Percentiles rank a stretch among this genome's conserved stretches.
Conservation (phyloP, 92 coral and sea anemone species). For the Porites cylindrica region DNA sequence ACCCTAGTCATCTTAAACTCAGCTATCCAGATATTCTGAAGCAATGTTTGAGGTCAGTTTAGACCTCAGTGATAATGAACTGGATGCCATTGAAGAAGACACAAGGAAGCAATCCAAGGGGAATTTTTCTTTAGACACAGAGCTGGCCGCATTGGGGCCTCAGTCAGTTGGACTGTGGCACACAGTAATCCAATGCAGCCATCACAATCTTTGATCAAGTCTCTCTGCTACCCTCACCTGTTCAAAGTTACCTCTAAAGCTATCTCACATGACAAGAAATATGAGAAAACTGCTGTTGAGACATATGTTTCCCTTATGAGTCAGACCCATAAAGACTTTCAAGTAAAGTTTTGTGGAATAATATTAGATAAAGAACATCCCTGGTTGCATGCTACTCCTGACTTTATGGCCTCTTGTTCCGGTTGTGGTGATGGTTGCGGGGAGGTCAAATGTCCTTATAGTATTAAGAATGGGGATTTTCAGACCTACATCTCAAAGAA, state of each 20-base stretch:
- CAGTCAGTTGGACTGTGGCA: background rate
- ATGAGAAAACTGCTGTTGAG: conserved; percentile 11
- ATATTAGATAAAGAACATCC: no score
- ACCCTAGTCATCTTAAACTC: no score
- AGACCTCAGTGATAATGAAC: background rate
- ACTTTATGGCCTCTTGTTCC: background rate
- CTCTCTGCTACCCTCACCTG: conserved; percentile 10
- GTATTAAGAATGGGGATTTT: conserved; percentile 25
- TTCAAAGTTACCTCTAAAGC: no score
- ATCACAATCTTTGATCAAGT: conserved; percentile 15
- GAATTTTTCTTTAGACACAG: no score
- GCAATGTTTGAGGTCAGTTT: background rate
- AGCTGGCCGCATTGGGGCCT: no score
- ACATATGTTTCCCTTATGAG: background rate
- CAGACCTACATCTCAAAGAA: conserved; percentile 21
- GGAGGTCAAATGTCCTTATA: conserved; percentile 36
- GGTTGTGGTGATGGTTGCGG: conserved; percentile 61
- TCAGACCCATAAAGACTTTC: background rate
- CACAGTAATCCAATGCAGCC: background rate
- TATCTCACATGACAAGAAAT: background rate
- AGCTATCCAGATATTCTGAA: no score
- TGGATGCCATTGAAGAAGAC: background rate
- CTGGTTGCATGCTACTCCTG: no score
- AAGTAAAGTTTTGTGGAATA: background rate
- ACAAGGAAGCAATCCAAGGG: no score